A percentile compares a stretch with the other conserved stretches of the same genome.
Evolutionary conservation across 2,113 vertebrate species (phyloP).

Genomic region (Campylomormyrus numenius): DNA sequence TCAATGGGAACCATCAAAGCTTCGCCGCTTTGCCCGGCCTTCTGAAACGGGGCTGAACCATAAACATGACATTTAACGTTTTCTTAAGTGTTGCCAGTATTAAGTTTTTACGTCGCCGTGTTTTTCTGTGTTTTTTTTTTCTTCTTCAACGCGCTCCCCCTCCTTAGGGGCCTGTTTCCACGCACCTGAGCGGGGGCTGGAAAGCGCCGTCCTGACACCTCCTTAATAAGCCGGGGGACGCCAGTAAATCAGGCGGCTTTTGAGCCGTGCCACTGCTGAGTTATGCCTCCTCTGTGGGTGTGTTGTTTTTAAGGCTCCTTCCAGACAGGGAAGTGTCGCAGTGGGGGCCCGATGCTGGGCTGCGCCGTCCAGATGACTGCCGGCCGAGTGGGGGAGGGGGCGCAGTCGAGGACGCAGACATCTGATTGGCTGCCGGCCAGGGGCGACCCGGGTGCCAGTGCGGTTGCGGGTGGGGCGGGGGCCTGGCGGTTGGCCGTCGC

Average conservation of each 20-base stretch:
- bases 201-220: slow-evolving; percentile 61
- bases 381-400: neutral
- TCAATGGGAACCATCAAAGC: neutral
- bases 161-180: slow-evolving; percentile 45
- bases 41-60: neutral
- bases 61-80: slow-evolving; percentile 33
- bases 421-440: slow-evolving; percentile 45
- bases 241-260: slow-evolving; percentile 52
- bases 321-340: slow-evolving; percentile 42
- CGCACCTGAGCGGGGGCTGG: slow-evolving; percentile 54
- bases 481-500: neutral
- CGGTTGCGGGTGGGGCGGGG: slow-evolving; percentile 17
- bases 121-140: slow-evolving; percentile 22
- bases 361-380: slow-evolving; percentile 15
- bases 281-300: slow-evolving; percentile 36
- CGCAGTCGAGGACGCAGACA: slow-evolving; percentile 35
- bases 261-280: slow-evolving; percentile 33
- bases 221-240: slow-evolving; percentile 57
- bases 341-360: slow-evolving; percentile 33
- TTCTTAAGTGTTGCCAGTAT: slow-evolving; percentile 58
- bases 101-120: slow-evolving; percentile 38
- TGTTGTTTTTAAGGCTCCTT: slow-evolving; percentile 58
- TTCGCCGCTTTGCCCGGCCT: neutral
- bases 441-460: slow-evolving; percentile 17
- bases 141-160: slow-evolving; percentile 35